Evolutionary conservation across 1,140 invertebrate species (phyloP).

Genomic region (Penaeus japonicus): DNA sequence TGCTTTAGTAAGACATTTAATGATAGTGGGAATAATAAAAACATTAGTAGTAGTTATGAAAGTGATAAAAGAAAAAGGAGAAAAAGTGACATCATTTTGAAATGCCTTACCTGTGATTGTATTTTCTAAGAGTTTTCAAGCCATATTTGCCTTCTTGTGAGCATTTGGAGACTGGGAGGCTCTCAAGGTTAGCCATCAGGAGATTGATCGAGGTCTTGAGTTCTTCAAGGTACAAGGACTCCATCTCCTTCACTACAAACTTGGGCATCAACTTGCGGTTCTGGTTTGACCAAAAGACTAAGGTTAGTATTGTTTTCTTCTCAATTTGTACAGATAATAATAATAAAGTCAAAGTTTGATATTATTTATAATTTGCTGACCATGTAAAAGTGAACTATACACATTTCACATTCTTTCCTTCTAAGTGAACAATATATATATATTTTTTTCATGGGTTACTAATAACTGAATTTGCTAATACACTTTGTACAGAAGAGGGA

Average conservation of each 20-base stretch:
- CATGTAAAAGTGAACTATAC: background rate
- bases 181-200: conserved; percentile 98
- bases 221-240: conserved; percentile 98
- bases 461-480: too few species aligned
- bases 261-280: conserved; percentile 98
- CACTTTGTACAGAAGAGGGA: too few species aligned
- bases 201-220: conserved; percentile 96
- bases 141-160: conserved; percentile 97
- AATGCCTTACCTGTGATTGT: conserved; percentile 86
- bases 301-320: background rate
- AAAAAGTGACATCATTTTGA: background rate
- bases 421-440: background rate
- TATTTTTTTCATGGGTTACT: too few species aligned
- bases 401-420: background rate
- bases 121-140: conserved; percentile 92
- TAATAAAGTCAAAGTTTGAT: background rate
- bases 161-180: conserved; percentile 96
- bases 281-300: conserved; percentile 67
- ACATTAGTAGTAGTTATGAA: background rate
- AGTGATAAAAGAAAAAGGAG: background rate
- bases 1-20: background rate
- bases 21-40: conserved; percentile 2
- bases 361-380: background rate
- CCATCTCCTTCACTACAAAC: conserved; percentile 99
- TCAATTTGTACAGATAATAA: background rate